Conservation (phyloP, 1,140 invertebrate genomes). For the Trinorchestia longiramus region DNA sequence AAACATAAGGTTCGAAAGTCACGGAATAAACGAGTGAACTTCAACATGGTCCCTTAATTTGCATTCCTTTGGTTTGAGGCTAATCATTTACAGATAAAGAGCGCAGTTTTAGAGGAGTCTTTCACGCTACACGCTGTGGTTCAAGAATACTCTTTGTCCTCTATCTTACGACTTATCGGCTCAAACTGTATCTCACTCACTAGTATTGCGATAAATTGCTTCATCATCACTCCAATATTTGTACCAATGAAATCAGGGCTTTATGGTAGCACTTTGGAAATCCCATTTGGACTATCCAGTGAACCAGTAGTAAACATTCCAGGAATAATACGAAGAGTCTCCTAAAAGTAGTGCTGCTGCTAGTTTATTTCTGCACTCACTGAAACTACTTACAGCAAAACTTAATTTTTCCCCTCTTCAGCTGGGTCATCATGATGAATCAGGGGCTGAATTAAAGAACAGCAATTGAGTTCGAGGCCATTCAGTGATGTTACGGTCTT, state of each 20-base stretch:
- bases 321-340: background rate
- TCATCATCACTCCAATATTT: background rate
- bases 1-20: background rate
- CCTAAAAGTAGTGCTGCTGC: background rate
- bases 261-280: background rate
- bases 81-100: background rate
- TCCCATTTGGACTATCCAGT: background rate
- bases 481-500: background rate
- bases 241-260: background rate
- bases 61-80: background rate
- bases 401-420: background rate
- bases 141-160: background rate
- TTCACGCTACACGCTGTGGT: background rate
- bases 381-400: background rate
- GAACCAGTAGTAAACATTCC: background rate
- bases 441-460: background rate
- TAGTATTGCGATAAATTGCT: background rate
- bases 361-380: background rate
- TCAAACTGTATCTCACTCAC: background rate
- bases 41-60: background rate
- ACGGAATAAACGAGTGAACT: background rate
- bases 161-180: background rate
- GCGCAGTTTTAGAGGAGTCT: background rate
- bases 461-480: background rate
- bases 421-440: background rate